Evolutionary conservation across 2,113 vertebrate species (phyloP), one percentile per base, ranked within the genome.

Genomic region (Odontophorus gujanensis): DNA sequence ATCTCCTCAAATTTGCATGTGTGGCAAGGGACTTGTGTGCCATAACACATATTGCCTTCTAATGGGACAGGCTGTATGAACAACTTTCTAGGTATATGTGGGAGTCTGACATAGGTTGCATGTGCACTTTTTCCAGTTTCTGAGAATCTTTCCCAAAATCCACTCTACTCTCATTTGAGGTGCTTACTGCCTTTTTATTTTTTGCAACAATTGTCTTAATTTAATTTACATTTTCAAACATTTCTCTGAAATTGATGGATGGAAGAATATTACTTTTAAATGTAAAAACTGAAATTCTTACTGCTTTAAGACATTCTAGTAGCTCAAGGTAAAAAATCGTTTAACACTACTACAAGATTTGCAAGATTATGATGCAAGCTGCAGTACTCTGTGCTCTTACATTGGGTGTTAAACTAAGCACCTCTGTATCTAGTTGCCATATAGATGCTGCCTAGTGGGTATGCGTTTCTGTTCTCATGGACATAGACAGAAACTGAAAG

Each of bases 1-100:
- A 18, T 19, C 3, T 79, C 26, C 47, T 30, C n/a, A 48, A 8
- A 55, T 72, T 42, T 63, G 15, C 9, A 45, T 0, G 1, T 5
- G 6, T 75, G 25, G 20, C n/a, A 57, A 87, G 66, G 26, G 34
- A 36, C 74, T 72, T 20, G 38, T 57, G 17, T 84, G 71, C 11
- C 22, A 36, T 57, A 47, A 1, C 14, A 45, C 19, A 3, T 2
- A 58, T 11, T 16, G 13, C 24, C 20, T 42, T 77, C 38, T 50
- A 8, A 5, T 10, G 25, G 25, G 8, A 4, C 10, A 21, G 36
- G n/a, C 22, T 61, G 51, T 30, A 11, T 25, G 25, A 30, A 47
- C 43, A 65, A 6, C 8, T 9, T 36, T 68, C 36, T 67, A 42
- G 32, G 3, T 36, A 6, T 19, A 26, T 1, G 2, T 18, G 13